Percentiles rank a stretch among this genome's conserved stretches.
phyloP scores from a whole-genome alignment of 2,888 invertebrate genomes.

The Ophion costatus region DNA sequence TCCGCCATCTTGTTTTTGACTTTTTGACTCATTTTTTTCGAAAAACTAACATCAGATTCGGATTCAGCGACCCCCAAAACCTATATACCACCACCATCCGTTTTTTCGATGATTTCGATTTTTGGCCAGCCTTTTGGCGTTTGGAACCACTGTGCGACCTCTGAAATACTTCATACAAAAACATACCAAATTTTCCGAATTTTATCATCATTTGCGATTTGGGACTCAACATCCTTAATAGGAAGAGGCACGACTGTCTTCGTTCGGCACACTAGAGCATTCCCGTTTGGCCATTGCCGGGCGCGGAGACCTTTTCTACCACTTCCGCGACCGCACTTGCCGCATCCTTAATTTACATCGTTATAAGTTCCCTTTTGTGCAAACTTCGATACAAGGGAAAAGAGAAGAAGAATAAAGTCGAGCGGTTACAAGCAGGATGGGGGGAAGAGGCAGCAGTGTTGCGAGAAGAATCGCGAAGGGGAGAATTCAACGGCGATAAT shows the following conservation, averaged over 20 bases:
- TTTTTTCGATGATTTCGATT: too few species aligned
- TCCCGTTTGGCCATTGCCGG: background rate
- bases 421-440: background rate
- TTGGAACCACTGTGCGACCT: too few species aligned
- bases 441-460: background rate
- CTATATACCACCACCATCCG: too few species aligned
- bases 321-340: background rate
- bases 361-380: background rate
- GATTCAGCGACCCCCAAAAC: too few species aligned
- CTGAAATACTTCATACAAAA: too few species aligned
- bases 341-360: background rate
- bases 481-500: constrained; percentile 41
- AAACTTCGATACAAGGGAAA: constrained; percentile 1
- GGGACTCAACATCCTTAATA: too few species aligned
- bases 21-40: too few species aligned
- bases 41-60: too few species aligned
- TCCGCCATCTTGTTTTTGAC: too few species aligned
- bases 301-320: background rate
- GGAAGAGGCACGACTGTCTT: background rate
- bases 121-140: too few species aligned
- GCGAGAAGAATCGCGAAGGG: constrained; percentile 14
- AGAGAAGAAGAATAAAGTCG: background rate
- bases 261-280: background rate
- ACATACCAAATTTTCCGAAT: too few species aligned
- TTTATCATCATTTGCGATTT: too few species aligned